Base-by-base conservation (phyloP, 2,888 invertebrate genomes). In the Leucophenga maculata region DNA sequence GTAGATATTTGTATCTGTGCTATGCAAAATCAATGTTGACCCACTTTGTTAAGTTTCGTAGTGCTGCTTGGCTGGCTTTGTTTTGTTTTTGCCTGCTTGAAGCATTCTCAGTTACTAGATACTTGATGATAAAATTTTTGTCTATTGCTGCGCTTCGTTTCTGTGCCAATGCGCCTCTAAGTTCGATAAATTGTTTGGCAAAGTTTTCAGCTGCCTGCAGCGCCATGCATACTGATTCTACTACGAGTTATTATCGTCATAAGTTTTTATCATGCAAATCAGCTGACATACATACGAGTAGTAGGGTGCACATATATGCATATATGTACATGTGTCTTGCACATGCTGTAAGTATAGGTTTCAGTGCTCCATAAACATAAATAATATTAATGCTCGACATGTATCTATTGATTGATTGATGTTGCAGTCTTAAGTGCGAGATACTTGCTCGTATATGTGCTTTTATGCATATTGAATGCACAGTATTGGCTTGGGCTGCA, bases 171-270 rank as follows among this genome's bases (percentile, higher is more conserved):
- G 52, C 4, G 16, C 14, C 20, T 16, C n/a, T n/a, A 18, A 39
- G 73, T 71, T 77, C 74, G 65, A 79, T 79, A 71, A 74, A 77
- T 77, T 80, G 73, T 72, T 72, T 69, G 67, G 62, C 59, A 74
- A 60, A 78, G 69, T 73, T 77, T 73, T 48, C 52, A 65, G 16
- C 68, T 64, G 64, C 31, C 11, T 44, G 46, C 26, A 39, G 20
- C 6, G n/a, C 14, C 70, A 64, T 14, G 20, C 16, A 64, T 48
- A 64, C 44, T 22, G 22, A 48, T 50, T 16, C 3, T 8, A 50
- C n/a, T n/a, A n/a, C n/a, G 26, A 16, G 31, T 50, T 22, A 18
- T n/a, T 14, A 48, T 14, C 31, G 48, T 20, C 50, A 59, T 39
- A 11, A 39, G 11, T 11, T 39, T 39, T 39, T 39, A 68, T 64